These are phyloP conservation scores for Thalassarche chlororhynchos DNA, from an alignment of 2,113 vertebrate genomes.

Conservation along the genomic window DNA sequence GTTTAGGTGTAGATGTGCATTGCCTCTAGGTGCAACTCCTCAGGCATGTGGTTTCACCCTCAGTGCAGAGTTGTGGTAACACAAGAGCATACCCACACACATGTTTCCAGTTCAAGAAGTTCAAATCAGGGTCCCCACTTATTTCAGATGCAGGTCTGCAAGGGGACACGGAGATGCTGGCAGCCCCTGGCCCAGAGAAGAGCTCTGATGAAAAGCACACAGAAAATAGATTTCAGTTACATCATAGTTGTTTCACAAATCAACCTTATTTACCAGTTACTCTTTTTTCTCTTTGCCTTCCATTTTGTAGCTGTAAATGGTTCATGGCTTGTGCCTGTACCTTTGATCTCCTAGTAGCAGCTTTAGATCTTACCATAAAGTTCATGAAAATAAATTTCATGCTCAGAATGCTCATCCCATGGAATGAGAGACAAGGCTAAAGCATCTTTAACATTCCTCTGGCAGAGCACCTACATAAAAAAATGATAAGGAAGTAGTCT, in stretches of 20 bases:
- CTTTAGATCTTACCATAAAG: background rate
- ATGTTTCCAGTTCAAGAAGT: background rate
- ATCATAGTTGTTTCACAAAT: background rate
- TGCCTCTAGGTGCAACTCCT: background rate
- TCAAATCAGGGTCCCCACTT: background rate
- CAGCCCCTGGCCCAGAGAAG: background rate
- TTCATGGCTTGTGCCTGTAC: background rate
- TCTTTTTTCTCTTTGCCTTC: background rate
- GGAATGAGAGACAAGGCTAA: background rate
- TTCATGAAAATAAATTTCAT: background rate
- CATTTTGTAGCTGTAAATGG: background rate
- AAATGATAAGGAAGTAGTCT: background rate
- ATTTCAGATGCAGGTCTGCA: background rate
- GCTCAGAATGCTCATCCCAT: background rate
- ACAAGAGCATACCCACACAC: background rate
- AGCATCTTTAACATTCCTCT: slow-evolving; percentile 6
- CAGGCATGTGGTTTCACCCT: background rate
- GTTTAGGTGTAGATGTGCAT: background rate
- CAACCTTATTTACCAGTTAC: background rate
- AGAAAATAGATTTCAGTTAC: background rate
- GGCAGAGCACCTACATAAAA: background rate
- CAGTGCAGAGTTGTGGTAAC: background rate
- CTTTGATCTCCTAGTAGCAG: slow-evolving; percentile 1
- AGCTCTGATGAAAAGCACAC: background rate
- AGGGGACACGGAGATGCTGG: background rate